These are phyloP conservation scores for Apostichopus californicus DNA, from an alignment of 35 echinoderm and acorn worm genomes.

Conservation along the genomic window DNA sequence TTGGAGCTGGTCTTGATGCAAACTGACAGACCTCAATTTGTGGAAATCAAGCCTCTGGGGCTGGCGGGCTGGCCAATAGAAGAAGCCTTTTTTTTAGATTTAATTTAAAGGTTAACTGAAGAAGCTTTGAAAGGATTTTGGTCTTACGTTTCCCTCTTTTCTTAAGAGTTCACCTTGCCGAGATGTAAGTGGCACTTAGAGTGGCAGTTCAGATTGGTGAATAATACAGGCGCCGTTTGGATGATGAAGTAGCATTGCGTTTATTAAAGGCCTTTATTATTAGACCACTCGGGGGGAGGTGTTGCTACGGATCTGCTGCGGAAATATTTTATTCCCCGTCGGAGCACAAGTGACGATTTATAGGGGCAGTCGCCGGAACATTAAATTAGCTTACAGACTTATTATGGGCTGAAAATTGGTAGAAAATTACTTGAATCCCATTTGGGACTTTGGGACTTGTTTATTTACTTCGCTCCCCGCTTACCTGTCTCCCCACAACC, in stretches of 20 bases:
- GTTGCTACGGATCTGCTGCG: neutral
- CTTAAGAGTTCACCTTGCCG: neutral
- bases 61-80: neutral
- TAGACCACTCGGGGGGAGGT: neutral
- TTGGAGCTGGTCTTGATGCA: neutral
- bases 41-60: slow-evolving; percentile 40
- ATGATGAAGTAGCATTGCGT: neutral
- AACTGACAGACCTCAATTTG: slow-evolving; percentile 46
- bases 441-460: neutral
- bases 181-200: slow-evolving; percentile 22
- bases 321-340: neutral
- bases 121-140: slow-evolving; percentile 11
- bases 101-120: slow-evolving; percentile 21
- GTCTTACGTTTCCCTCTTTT: slow-evolving; percentile 16
- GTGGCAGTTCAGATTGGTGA: neutral
- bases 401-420: neutral
- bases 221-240: slow-evolving; percentile 30
- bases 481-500: too few species aligned
- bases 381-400: neutral
- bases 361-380: neutral
- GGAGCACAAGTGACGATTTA: neutral
- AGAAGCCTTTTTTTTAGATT: neutral
- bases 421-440: neutral
- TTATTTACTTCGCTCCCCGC: too few species aligned
- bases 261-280: neutral